A percentile compares a stretch with the other conserved stretches of the same genome.
These are phyloP conservation scores for Pterocles gutturalis DNA, from an alignment of 2,113 vertebrate genomes.

Conservation along the genomic window DNA sequence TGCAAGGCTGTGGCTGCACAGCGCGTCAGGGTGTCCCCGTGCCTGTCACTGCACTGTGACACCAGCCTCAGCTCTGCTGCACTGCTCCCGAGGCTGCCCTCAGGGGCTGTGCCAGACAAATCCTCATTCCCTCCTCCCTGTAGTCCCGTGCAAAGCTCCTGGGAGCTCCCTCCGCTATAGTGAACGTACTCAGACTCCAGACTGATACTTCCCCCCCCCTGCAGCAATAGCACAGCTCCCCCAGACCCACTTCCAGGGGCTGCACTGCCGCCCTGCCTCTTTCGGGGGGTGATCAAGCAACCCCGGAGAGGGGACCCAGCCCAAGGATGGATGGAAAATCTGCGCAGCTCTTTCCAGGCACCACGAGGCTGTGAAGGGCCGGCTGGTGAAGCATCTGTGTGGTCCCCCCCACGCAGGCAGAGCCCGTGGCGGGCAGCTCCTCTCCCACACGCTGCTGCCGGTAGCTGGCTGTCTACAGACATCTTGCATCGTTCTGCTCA, in stretches of 20 bases:
- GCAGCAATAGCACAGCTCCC: not conserved
- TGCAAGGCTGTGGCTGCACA: not conserved
- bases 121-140: not conserved
- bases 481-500: slow-evolving; percentile 3
- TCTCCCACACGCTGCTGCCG: not conserved
- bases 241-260: not conserved
- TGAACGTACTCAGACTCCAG: not conserved
- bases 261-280: not conserved
- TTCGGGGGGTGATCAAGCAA: not conserved
- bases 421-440: not conserved
- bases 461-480: not conserved
- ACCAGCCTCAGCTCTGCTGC: not conserved
- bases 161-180: not conserved
- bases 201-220: not conserved
- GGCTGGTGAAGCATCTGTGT: fast-evolving
- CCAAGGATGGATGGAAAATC: not conserved
- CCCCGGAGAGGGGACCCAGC: not conserved
- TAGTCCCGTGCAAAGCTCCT: not conserved
- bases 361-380: not conserved
- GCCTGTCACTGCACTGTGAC: not conserved
- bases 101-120: not conserved
- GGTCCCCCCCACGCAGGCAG: not conserved
- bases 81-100: not conserved
- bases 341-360: not conserved
- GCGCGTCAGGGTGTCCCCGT: fast-evolving